Percentiles rank a stretch among this genome's conserved stretches.
Evolutionary conservation across 1,140 invertebrate species (phyloP).

Genomic region (Conopomorpha cramerella): DNA sequence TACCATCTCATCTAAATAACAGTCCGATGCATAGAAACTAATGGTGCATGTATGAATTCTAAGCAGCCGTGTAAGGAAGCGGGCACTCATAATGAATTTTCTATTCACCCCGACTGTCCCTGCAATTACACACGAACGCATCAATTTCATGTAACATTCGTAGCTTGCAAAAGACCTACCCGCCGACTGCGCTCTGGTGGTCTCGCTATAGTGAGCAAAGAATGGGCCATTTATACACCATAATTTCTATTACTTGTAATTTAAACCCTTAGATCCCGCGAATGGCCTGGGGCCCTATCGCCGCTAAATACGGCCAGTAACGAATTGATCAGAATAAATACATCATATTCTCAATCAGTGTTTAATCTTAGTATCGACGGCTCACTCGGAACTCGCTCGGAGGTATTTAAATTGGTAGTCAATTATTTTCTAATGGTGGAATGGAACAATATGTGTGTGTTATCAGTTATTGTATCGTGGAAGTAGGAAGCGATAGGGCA

Average conservation of each 20-base stretch:
- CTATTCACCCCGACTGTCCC: no score
- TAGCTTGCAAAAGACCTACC: no score
- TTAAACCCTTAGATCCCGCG: slow-evolving; percentile 14
- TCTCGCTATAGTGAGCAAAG: slow-evolving; percentile 11
- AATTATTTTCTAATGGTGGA: slow-evolving; percentile 1
- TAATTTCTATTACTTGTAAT: slow-evolving; percentile 26
- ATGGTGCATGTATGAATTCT: no score
- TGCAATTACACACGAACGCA: no score
- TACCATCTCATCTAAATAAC: no score
- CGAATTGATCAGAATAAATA: slow-evolving; percentile 6
- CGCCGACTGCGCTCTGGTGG: slow-evolving; percentile 18
- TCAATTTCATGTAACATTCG: slow-evolving; percentile 3
- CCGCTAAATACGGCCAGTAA: slow-evolving; percentile 11
- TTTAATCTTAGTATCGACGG: neutral
- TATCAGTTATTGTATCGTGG: slow-evolving; percentile 51
- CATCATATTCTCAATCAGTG: no score
- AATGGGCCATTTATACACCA: slow-evolving; percentile 19
- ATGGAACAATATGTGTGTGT: slow-evolving; percentile 34
- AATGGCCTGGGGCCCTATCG: slow-evolving; percentile 10
- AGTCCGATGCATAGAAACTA: no score
- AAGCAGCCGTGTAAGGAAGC: no score
- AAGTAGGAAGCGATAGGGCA: slow-evolving; percentile 55
- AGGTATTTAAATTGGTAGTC: neutral
- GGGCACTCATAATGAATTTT: no score
- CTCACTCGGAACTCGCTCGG: neutral